Base-by-base conservation (phyloP, 2,113 vertebrate species). In the Scomber scombrus region DNA sequence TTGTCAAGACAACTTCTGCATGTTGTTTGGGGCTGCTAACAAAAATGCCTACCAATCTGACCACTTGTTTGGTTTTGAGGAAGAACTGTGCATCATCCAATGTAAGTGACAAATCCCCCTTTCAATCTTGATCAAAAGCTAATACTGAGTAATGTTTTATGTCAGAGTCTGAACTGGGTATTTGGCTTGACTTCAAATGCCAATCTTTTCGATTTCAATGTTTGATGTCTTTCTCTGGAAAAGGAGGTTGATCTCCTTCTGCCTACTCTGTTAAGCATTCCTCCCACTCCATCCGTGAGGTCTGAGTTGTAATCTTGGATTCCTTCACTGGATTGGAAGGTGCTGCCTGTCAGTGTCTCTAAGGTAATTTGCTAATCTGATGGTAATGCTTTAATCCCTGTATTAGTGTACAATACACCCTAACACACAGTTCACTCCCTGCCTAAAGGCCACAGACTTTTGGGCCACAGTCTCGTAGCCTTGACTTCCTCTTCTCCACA, bases 331-430 rank as follows among this genome's bases (percentile, higher is more conserved):
- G 84, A 89, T 70, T 76, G 82, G 63, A 62, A 90, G 55, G 68
- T 65, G 58, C 74, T 51, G 71, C 85, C 73, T 90, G 81, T 31
- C 80, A 72, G 79, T 77, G 55, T 80, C 78, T 70, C 63, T 82
- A 68, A 91, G 71, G 91, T 88, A 80, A 78, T 64, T 57, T 76
- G 90, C 66, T 93, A 91, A 93, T 94, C 92, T 89, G 64, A 85
- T 51, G 78, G 76, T 93, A 90, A 93, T 89, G 66, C 84, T 91
- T 90, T 94, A 93, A 94, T 94, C 89, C 77, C 73, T 21, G 72
- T 72, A 78, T 90, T 83, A 86, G 79, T 40, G 45, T 68, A 90
- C 86, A 81, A 84, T 86, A 86, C 71, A 88, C 67, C 49, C 87
- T 75, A 80, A 90, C 85, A 76, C 81, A 82, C 75, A 60, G 75